These are phyloP conservation scores for Aporophyla lueneburgensis DNA, from an alignment of 2,888 invertebrate genomes.

Conservation along the genomic window DNA sequence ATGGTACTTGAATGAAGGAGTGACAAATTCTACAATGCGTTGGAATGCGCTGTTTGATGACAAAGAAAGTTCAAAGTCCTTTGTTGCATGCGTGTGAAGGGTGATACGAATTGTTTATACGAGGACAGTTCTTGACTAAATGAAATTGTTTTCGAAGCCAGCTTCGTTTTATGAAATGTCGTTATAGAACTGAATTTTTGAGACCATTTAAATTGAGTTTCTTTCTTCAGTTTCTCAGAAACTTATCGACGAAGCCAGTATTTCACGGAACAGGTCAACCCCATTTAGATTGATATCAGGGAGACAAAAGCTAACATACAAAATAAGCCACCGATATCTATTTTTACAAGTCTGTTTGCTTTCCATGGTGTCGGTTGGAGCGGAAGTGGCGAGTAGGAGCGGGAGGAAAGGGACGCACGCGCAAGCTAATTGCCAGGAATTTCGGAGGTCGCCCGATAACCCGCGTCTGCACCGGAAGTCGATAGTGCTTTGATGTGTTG, in stretches of 20 bases:
- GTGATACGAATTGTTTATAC: constrained; percentile 52
- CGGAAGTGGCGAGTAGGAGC: constrained; percentile 76
- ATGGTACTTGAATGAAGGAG: constrained; percentile 63
- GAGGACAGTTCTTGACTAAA: constrained; percentile 37
- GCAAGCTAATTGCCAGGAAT: constrained; percentile 87
- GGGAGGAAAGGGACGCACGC: constrained; percentile 79
- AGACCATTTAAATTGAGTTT: background rate
- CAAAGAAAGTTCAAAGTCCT: constrained; percentile 67
- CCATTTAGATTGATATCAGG: constrained; percentile 30
- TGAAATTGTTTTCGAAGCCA: constrained; percentile 38
- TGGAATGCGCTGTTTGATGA: constrained; percentile 62
- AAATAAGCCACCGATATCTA: constrained; percentile 62
- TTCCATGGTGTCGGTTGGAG: constrained; percentile 75
- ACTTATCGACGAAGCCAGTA: background rate
- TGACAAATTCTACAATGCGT: constrained; percentile 61
- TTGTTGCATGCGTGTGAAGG: constrained; percentile 46
- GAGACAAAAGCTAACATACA: constrained; percentile 41
- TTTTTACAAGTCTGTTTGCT: constrained; percentile 62
- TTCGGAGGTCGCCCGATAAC: constrained; percentile 89
- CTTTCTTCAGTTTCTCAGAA: background rate
- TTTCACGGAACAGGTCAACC: constrained; percentile 36
- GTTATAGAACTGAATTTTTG: constrained; percentile 18
- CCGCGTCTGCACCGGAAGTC: constrained; percentile 87
- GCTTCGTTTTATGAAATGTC: constrained; percentile 32
- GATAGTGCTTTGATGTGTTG: constrained; percentile 88